Percentiles rank a stretch among this genome's conserved stretches.
Evolutionary conservation across 2,797 vertebrate species (phyloP).

Genomic region (Tauraco hartlaubi): DNA sequence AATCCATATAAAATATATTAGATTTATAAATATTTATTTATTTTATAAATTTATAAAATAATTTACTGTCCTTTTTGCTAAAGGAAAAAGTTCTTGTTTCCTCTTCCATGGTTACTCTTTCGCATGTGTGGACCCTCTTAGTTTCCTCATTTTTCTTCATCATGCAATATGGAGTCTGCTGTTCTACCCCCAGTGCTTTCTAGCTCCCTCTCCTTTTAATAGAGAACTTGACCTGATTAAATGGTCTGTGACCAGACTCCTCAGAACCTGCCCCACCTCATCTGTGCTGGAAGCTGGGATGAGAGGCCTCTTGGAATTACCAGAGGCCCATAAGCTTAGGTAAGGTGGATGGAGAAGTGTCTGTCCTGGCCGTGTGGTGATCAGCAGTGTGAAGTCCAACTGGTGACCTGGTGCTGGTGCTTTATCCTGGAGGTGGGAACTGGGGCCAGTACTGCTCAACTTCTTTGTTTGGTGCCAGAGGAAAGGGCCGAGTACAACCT

Average conservation of each 20-base stretch:
- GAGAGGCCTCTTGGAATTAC: neutral
- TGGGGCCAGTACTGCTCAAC: neutral
- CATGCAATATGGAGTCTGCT: neutral
- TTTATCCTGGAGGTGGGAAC: accelerated
- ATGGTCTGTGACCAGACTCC: neutral
- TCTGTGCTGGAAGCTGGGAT: neutral
- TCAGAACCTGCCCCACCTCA: too few relatives aligned
- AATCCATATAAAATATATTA: too few relatives aligned
- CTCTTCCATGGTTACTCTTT: neutral
- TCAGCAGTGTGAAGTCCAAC: accelerated
- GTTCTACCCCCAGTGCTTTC: neutral
- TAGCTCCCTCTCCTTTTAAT: neutral
- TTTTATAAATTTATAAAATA: too few relatives aligned
- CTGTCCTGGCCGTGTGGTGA: accelerated
- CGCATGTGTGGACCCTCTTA: neutral
- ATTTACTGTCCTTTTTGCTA: neutral
- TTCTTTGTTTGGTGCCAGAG: neutral
- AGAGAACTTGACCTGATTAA: neutral
- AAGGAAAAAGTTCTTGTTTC: neutral
- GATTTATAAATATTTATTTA: too few relatives aligned
- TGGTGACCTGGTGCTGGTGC: too few relatives aligned
- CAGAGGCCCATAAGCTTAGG: neutral
- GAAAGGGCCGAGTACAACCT: neutral
- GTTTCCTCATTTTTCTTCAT: neutral
- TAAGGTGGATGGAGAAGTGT: neutral